A percentile compares a stretch with the other conserved stretches of the same genome.
Conservation (phyloP, 2,888 invertebrate species). For the Platypus cylindrus region DNA sequence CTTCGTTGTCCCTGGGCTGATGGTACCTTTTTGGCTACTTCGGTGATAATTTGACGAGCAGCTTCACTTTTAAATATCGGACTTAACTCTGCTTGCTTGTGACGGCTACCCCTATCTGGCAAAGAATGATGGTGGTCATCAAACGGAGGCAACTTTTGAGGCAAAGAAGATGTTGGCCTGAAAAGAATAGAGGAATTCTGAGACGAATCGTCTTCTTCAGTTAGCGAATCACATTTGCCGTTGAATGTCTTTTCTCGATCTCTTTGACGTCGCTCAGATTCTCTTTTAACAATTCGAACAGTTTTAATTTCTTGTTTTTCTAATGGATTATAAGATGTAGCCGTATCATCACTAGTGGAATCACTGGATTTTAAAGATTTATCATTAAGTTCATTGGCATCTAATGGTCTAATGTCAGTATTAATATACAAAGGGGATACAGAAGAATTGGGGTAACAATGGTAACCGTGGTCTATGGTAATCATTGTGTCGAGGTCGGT, state of each 20-base stretch:
- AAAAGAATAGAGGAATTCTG: slow-evolving; percentile 27
- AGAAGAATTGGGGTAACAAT: slow-evolving; percentile 26
- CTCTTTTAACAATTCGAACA: slow-evolving; percentile 84
- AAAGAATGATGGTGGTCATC: slow-evolving; percentile 22
- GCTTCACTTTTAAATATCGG: slow-evolving; percentile 80
- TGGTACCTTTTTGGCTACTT: slow-evolving; percentile 44
- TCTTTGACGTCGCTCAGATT: slow-evolving; percentile 74
- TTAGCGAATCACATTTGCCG: slow-evolving; percentile 31
- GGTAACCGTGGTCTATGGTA: slow-evolving; percentile 55
- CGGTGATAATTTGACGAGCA: slow-evolving; percentile 73
- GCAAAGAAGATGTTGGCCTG: slow-evolving; percentile 21
- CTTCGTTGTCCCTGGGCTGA: slow-evolving; percentile 39
- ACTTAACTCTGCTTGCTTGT: slow-evolving; percentile 49
- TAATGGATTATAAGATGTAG: slow-evolving; percentile 34
- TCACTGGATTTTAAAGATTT: slow-evolving; percentile 44
- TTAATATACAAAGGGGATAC: slow-evolving; percentile 59
- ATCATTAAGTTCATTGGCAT: slow-evolving; percentile 36
- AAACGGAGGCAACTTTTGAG: slow-evolving; percentile 15
- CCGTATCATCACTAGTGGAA: slow-evolving; percentile 27
- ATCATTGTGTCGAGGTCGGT: slow-evolving; percentile 79
- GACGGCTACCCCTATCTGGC: slow-evolving; percentile 19
- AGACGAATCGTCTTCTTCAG: slow-evolving; percentile 33
- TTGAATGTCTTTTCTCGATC: slow-evolving; percentile 56
- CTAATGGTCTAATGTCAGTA: slow-evolving; percentile 35
- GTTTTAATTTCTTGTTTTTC: slow-evolving; percentile 88